Evolutionary conservation across 2,888 invertebrate species (phyloP).

Genomic region (Acanthoscelides obtectus): DNA sequence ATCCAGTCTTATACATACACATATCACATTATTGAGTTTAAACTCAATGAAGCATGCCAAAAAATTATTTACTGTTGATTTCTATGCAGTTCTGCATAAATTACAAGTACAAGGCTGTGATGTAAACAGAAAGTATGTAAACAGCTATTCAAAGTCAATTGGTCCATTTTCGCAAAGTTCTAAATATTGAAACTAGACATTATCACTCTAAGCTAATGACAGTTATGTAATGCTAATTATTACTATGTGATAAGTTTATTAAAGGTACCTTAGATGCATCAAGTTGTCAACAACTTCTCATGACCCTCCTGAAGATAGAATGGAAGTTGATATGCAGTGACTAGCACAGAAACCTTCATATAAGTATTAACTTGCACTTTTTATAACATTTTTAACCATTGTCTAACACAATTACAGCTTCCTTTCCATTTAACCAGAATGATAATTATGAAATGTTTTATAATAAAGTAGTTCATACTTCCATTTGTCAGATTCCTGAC

Average conservation of each 20-base stretch:
- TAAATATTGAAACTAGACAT: background rate
- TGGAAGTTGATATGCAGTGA: background rate
- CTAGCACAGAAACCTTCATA: background rate
- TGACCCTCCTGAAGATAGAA: background rate
- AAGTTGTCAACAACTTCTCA: background rate
- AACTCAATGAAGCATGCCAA: background rate
- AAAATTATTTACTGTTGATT: background rate
- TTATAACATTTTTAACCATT: background rate
- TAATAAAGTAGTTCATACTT: background rate
- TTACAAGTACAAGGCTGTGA: background rate
- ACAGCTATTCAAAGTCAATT: background rate
- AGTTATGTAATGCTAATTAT: background rate
- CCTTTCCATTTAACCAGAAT: background rate
- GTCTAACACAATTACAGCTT: background rate
- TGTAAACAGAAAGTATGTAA: background rate
- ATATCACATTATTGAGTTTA: background rate
- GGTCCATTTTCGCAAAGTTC: background rate
- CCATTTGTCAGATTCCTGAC: background rate
- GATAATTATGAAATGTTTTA: background rate
- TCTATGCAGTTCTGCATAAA: background rate
- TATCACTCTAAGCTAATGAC: background rate
- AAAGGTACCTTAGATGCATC: background rate
- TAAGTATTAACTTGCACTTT: background rate
- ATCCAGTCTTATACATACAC: background rate
- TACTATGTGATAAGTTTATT: background rate